Conservation (phyloP, 2,113 vertebrate genomes). For the Peromyscus leucopus region DNA sequence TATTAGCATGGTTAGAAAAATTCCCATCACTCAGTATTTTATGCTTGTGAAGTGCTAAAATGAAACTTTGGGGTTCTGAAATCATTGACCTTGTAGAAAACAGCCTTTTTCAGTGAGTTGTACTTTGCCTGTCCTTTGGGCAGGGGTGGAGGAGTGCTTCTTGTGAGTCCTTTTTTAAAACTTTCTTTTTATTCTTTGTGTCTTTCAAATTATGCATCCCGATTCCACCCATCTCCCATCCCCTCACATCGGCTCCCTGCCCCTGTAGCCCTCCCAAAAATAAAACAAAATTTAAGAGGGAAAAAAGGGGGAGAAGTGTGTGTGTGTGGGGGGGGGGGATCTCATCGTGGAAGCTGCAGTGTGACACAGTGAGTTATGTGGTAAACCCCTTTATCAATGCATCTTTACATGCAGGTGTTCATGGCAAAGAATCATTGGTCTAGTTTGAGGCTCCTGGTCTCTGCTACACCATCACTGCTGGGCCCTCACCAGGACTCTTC, state of each 20-base stretch:
- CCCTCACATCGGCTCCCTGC: neutral
- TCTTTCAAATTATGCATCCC: neutral
- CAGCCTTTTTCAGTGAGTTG: neutral
- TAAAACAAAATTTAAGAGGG: neutral
- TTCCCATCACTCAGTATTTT: constrained; percentile 22
- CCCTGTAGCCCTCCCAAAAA: neutral
- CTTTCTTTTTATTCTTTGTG: neutral
- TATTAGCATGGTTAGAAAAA: constrained; percentile 13
- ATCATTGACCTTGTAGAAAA: constrained; percentile 41
- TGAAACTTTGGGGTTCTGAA: constrained; percentile 30
- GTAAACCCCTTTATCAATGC: neutral
- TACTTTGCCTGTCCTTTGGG: neutral
- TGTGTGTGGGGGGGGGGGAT: neutral
- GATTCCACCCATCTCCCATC: neutral
- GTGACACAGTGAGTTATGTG: neutral
- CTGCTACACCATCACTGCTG: neutral
- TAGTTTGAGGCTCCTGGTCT: neutral
- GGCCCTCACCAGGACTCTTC: neutral
- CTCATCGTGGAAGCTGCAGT: neutral
- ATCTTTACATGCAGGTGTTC: neutral
- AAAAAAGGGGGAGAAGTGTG: neutral
- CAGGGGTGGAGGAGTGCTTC: neutral
- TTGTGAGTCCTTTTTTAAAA: neutral
- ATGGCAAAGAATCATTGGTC: neutral
- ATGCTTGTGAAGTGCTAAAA: neutral